These are phyloP conservation scores for Sebastes vulpes DNA, from an alignment of 2,797 vertebrate genomes.

Conservation along the genomic window DNA sequence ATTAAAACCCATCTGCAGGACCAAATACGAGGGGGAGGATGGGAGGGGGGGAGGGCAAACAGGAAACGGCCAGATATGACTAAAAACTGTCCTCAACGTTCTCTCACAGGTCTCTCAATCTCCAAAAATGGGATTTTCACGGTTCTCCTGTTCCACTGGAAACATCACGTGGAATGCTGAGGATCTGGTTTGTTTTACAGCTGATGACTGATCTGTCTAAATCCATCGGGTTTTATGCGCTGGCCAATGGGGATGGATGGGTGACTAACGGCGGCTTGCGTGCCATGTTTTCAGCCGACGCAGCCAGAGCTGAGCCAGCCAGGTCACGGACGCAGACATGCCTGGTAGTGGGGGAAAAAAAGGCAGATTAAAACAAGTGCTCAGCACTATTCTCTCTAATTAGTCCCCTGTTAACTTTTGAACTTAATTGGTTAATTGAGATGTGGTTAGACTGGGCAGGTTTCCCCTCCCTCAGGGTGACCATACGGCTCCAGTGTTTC, in stretches of 20 bases:
- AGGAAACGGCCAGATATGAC: conserved; percentile 57
- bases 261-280: conserved; percentile 77
- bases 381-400: conserved; percentile 78
- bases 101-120: conserved; percentile 57
- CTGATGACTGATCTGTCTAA: conserved; percentile 79
- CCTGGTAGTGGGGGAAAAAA: conserved; percentile 50
- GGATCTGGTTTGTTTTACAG: conserved; percentile 82
- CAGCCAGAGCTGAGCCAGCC: conserved; percentile 58
- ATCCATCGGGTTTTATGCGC: conserved; percentile 76
- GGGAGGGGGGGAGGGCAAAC: not conserved
- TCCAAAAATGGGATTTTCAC: conserved; percentile 64
- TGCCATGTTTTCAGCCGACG: conserved; percentile 70
- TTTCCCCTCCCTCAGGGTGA: conserved; percentile 75
- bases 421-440: conserved; percentile 84
- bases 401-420: conserved; percentile 81
- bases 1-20: conserved; percentile 77
- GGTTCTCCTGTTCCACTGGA: conserved; percentile 71
- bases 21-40: conserved; percentile 38
- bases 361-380: conserved; percentile 61
- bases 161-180: conserved; percentile 68
- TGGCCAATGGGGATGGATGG: conserved; percentile 58
- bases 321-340: conserved; percentile 63
- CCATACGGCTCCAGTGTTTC: conserved; percentile 76
- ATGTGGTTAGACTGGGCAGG: conserved; percentile 79
- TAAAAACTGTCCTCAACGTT: conserved; percentile 44